Evolutionary conservation across 1,140 invertebrate species (phyloP), one percentile per base, ranked within the genome.

Genomic region (Anastrepha obliqua): DNA sequence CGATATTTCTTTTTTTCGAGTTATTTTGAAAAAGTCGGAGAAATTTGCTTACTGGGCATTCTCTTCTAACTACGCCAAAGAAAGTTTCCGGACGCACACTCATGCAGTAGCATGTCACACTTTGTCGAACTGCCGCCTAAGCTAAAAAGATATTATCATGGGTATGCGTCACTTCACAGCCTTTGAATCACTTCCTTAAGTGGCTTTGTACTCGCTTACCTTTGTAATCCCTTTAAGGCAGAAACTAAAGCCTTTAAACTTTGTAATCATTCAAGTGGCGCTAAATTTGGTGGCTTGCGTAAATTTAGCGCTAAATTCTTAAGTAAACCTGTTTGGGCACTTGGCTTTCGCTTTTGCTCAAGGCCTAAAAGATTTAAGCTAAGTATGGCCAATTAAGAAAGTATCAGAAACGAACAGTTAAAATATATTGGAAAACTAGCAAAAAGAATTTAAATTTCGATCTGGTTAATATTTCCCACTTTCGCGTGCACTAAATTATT

Each of bases 251-350:
- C 65, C 29, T 9, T 2, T 42, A 67, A 67, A 42, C 65, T 13
- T 42, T 1, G 29, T 20, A 2, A 3, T 13, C 65, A 67, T 9
- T 13, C 20, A 15, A 39, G 65, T 67, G 29, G 39, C 65, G 39
- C 3, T 67, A 8, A 29, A 67, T 67, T 67, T 67, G 1, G 9
- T 29, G 29, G 29, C 39, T 67, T 67, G 39, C 4, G 20, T 42
- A 67, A 67, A 67, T 67, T 67, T 39, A 5, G 65, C 39, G 65
- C 29, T 67, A 67, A 64, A 67, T 42, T 67, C 15, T 67, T 67
- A 15, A 67, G 65, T 29, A 67, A 67, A 67, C 20, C 9, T 67
- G 0, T 11, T 42, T 58, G 2, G 7, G 7, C 7, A 13, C 13
- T 7, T 58, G 7, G 55, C 13, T 58, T 58, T 13, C 55, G 55